Conservation (phyloP, 2,113 vertebrate genomes). For the Petroica traversi region DNA sequence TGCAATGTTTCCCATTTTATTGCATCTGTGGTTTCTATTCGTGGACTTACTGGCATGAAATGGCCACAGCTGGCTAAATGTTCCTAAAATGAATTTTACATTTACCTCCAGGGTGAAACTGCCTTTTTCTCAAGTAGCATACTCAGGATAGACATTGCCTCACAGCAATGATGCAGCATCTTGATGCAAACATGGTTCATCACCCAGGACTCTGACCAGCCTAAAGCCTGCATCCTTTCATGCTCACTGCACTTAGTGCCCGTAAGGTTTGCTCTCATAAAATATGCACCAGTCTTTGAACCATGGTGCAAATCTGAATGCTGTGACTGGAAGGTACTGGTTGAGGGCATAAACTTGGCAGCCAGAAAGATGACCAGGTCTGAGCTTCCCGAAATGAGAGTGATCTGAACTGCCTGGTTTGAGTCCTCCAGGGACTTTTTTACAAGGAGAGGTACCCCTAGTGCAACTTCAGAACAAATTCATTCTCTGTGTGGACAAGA, state of each 20-base stretch:
- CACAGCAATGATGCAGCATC: background rate
- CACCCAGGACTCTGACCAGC: background rate
- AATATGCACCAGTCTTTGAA: background rate
- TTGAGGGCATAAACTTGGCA: background rate
- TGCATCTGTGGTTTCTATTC: background rate
- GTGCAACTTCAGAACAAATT: background rate
- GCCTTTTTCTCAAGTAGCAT: background rate
- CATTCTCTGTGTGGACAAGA: background rate
- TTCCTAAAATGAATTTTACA: background rate
- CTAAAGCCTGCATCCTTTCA: background rate
- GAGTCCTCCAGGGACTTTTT: background rate
- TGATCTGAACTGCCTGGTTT: background rate
- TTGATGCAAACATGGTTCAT: background rate
- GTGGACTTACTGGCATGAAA: background rate
- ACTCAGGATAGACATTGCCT: background rate
- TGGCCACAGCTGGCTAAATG: slow-evolving; percentile 16
- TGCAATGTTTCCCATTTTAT: background rate
- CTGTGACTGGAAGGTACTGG: background rate
- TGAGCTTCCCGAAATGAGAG: background rate
- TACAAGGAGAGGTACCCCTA: background rate
- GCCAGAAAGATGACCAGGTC: background rate
- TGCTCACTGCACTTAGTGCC: background rate
- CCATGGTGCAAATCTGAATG: background rate
- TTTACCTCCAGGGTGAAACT: slow-evolving; percentile 1
- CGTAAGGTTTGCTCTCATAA: background rate